Conservation (phyloP, 2,113 vertebrate species). For the Oenanthe melanoleuca region DNA sequence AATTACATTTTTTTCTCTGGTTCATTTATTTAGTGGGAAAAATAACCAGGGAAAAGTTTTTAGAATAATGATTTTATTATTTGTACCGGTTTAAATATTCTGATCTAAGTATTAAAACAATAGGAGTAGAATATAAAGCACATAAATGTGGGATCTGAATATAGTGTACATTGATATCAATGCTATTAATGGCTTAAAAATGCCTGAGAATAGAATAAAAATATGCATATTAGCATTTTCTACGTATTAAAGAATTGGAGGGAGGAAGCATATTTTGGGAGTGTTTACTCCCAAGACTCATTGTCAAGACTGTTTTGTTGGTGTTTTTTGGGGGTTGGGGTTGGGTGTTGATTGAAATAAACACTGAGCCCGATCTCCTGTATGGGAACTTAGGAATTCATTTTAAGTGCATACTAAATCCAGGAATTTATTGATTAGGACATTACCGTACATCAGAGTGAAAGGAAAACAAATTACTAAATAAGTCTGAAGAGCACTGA, state of each 20-base stretch:
- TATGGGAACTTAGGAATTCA: neutral
- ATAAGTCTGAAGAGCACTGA: neutral
- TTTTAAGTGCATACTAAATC: constrained; percentile 1
- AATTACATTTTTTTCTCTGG: neutral
- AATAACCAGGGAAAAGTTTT: neutral
- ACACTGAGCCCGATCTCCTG: neutral
- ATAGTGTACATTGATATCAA: neutral
- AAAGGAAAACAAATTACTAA: constrained; percentile 43
- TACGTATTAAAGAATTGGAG: neutral
- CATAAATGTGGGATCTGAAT: neutral
- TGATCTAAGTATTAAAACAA: neutral
- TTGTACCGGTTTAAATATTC: neutral
- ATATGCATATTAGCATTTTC: neutral
- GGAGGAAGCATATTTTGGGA: neutral
- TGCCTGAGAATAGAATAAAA: neutral
- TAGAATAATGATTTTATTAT: neutral
- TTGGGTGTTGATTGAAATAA: neutral
- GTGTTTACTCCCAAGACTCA: neutral
- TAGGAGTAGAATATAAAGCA: neutral
- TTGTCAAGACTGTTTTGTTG: neutral
- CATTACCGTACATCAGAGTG: constrained; percentile 8
- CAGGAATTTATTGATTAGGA: constrained; percentile 17
- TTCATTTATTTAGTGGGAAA: neutral
- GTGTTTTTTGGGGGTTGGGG: neutral
- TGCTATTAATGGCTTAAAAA: neutral